Evolutionary conservation across 2,888 invertebrate genomes (phyloP).

Genomic region (Orchestes rusci): DNA sequence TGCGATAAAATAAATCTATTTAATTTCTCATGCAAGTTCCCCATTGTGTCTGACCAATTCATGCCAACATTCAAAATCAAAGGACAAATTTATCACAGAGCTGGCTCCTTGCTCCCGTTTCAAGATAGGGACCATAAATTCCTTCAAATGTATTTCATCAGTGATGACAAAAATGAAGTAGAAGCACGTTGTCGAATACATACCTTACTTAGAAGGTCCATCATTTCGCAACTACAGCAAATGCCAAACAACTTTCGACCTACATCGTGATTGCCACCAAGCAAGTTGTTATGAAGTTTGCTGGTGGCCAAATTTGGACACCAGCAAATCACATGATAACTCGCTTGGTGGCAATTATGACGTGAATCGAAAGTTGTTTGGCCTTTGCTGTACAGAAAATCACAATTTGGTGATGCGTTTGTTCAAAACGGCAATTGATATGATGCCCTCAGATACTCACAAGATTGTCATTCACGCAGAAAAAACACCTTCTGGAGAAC

Average conservation of each 20-base stretch:
- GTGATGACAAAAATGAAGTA: background rate
- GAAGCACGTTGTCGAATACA: conserved; percentile 6
- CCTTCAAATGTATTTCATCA: conserved; percentile 6
- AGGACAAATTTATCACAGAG: conserved; percentile 5
- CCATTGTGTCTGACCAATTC: background rate
- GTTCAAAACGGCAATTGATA: conserved; percentile 34
- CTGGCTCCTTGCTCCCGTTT: conserved; percentile 1
- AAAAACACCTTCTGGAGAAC: conserved; percentile 33
- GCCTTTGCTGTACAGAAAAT: too few relatives aligned
- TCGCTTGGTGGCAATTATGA: too few relatives aligned
- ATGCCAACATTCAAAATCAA: conserved; percentile 5
- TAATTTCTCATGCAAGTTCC: too few relatives aligned
- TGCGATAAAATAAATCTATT: conserved; percentile 3
- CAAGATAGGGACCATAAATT: conserved; percentile 3
- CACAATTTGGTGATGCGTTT: conserved; percentile 32
- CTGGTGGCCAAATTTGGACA: too few relatives aligned
- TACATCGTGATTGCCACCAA: too few relatives aligned
- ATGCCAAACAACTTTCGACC: too few relatives aligned
- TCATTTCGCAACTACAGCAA: conserved; percentile 25
- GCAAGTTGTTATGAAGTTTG: too few relatives aligned
- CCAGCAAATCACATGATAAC: too few relatives aligned
- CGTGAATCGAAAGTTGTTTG: too few relatives aligned
- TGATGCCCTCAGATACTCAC: conserved; percentile 34
- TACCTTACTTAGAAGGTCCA: conserved; percentile 29
- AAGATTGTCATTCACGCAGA: conserved; percentile 37